Base-by-base conservation (phyloP, 2,797 vertebrate genomes). In the Geotrypetes seraphini region DNA sequence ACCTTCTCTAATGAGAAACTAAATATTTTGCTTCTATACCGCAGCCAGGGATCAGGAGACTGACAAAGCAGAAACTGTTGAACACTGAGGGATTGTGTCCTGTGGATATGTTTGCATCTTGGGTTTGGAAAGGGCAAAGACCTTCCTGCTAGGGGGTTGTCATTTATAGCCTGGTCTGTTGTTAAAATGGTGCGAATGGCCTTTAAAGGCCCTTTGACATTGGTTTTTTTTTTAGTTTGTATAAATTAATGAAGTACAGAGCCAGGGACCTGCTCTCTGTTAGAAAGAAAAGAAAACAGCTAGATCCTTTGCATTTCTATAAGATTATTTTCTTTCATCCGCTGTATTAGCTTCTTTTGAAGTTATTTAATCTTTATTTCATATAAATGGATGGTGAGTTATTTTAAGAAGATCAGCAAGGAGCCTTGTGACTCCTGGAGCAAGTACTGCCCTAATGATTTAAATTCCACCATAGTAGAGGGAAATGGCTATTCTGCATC, bases 191-290 rank as follows among this genome's bases (percentile, higher is more conserved):
- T 67, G 67, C 73, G 71, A 78, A 71, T 49, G 66, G 65, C 57
- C 63, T 69, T 66, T 60, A 61, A 69, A 68, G 71, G 59, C 60
- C 66, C 73, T 75, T 71, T 66, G 74, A 67, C 65, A 39, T 66
- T 47, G 50, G n/a, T n/a, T n/a, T n/a, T 67, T 81, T 75, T 71
- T 82, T 81, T 85, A 79, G n/a, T 85, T 77, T 76, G 66, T 63
- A 66, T 73, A 74, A 85, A 78, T 83, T 86, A 87, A 85, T 85
- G 85, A 83, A 86, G 78, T 84, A 58, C 61, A 54, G 66, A 71
- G 74, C 70, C 81, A 58, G 70, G 78, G 85, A 87, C 71, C 75
- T 73, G 72, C 73, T 83, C 49, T 42, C 44, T 52, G 11, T 5
- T 36, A 20, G 19, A 32, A 57, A 39, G 62, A 66, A 59, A 44